Evolutionary conservation across 2,797 vertebrate genomes (phyloP), one percentile per base, ranked within the genome.

Genomic region (Cuniculus paca): DNA sequence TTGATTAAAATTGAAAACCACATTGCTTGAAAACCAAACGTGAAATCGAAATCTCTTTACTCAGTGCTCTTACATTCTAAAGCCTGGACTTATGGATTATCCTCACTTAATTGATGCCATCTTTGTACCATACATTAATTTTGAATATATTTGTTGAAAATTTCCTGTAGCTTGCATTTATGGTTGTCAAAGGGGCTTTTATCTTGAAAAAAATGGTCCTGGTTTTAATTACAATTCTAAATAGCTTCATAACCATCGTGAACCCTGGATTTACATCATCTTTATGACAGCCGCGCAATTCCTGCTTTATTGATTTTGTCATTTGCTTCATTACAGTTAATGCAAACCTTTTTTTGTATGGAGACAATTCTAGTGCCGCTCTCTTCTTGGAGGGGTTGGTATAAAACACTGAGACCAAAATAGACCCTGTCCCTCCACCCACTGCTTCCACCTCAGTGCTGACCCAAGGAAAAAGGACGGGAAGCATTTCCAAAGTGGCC

Each of bases 141-240:
- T 97, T 96, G 97, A 98, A 98, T 98, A 88, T 98, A 98, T 98
- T 98, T 98, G 98, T 98, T 98, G 98, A 98, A 98, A 97, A 98
- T 98, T 98, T 98, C 98, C 98, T 98, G 98, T 97, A 98, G 97
- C 97, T 97, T 98, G 98, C 97, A 98, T 98, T 98, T 98, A 54
- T 94, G 96, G 98, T 98, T 98, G 98, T 98, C 98, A 98, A 96
- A 98, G 97, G 98, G 98, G 98, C 98, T 98, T 98, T 98, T 98
- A 98, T 98, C 98, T 96, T 98, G 96, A 97, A 98, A 97, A 98
- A 98, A 98, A 98, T 98, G 98, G 98, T 96, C 89, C 98, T 98
- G 98, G 98, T 99, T 99, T 99, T 99, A 99, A 99, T 99, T 99
- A 99, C 98, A 97, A 98, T 98, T 98, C 98, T 98, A 98, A 99